phyloP scores from a whole-genome alignment of 64 coral and sea anemone species.

The Pachyseris speciosa region DNA sequence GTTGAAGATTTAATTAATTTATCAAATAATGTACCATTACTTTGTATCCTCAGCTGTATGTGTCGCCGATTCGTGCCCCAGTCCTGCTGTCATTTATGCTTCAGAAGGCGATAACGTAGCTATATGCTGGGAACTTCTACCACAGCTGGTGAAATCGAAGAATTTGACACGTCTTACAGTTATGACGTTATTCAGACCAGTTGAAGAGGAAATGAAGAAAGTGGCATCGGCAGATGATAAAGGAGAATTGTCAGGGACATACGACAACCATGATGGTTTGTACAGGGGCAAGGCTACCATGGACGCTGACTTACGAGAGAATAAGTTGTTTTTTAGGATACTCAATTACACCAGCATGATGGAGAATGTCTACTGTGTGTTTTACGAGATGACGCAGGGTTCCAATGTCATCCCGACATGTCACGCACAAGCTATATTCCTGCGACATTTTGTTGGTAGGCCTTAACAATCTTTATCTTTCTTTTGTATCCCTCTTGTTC shows the following conservation, averaged over 20 bases:
- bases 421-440: not conserved
- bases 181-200: not conserved
- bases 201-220: not conserved
- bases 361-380: not conserved
- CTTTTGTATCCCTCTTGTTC: too few species aligned
- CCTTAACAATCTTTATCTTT: too few species aligned
- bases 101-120: not conserved
- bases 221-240: not conserved
- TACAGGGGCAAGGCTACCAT: not conserved
- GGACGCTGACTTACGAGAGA: not conserved
- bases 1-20: too few species aligned
- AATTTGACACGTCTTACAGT: not conserved
- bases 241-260: not conserved
- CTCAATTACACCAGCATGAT: not conserved
- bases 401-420: not conserved
- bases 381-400: not conserved
- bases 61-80: not conserved
- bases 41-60: not conserved
- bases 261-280: not conserved
- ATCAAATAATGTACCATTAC: too few species aligned
- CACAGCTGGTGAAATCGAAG: not conserved
- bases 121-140: not conserved
- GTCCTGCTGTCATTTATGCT: not conserved
- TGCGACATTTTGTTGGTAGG: not conserved
- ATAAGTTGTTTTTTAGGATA: not conserved